Conservation (phyloP, 2,797 vertebrate genomes). For the Parauchenoglanis punctatus region DNA sequence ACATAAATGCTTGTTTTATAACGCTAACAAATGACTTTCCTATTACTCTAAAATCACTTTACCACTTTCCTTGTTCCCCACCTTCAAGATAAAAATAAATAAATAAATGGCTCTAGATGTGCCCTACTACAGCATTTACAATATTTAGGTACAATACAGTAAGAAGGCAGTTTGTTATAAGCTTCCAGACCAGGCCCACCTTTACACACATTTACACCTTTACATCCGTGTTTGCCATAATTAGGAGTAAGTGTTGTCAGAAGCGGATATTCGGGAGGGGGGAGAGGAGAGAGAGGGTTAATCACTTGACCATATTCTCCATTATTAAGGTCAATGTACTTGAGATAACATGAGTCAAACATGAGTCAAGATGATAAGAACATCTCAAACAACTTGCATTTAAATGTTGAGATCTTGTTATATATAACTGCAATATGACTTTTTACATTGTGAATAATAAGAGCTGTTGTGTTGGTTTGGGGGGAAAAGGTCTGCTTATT, state of each 20-base stretch:
- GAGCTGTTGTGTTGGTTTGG: not conserved
- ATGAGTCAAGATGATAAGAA: not conserved
- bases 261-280: not conserved
- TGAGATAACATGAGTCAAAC: conserved; percentile 15
- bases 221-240: not conserved
- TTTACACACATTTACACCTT: conserved; percentile 11
- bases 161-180: not conserved
- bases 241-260: conserved; percentile 4
- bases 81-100: not conserved
- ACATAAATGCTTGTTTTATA: not conserved
- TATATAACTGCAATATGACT: not conserved
- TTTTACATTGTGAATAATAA: not conserved
- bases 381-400: not conserved
- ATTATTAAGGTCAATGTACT: conserved; percentile 29
- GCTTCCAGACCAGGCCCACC: not conserved
- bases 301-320: conserved; percentile 4
- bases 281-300: not conserved
- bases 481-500: not conserved
- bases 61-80: not conserved
- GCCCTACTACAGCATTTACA: not conserved
- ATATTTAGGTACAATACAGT: not conserved
- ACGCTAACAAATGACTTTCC: not conserved
- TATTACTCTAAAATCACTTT: not conserved
- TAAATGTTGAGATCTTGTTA: not conserved
- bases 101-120: no score